Conservation (phyloP, 2,888 invertebrate species). For the Beris chalybata region DNA sequence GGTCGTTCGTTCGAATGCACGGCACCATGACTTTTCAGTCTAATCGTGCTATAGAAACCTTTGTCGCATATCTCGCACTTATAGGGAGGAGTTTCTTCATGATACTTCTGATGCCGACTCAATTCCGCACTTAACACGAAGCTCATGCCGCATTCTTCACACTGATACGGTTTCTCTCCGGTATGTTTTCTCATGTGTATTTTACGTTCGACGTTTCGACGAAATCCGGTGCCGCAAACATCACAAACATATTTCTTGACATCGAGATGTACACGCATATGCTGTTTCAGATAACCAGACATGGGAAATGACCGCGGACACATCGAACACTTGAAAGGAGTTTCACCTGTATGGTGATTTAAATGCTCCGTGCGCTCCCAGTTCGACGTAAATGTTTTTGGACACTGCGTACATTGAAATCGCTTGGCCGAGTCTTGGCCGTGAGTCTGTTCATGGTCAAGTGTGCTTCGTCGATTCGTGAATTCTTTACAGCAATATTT, state of each 20-base stretch:
- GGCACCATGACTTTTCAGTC: no score
- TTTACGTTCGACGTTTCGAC: constrained; percentile 38
- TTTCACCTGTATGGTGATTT: constrained; percentile 38
- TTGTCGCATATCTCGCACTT: no score
- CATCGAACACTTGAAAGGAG: constrained; percentile 39
- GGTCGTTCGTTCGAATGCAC: no score
- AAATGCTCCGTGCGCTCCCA: constrained; percentile 37
- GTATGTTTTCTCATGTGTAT: constrained; percentile 39
- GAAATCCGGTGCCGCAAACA: constrained; percentile 37
- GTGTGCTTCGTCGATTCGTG: constrained; percentile 32
- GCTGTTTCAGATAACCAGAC: constrained; percentile 40
- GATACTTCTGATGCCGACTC: no score
- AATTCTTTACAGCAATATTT: constrained; percentile 38
- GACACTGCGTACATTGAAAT: constrained; percentile 36
- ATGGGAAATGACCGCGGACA: constrained; percentile 38
- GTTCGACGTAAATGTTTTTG: constrained; percentile 40
- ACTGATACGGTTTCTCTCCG: constrained; percentile 39
- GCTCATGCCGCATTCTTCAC: constrained; percentile 33
- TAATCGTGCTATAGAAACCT: no score
- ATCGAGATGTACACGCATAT: constrained; percentile 39
- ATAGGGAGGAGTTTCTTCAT: no score
- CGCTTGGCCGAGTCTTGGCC: constrained; percentile 27
- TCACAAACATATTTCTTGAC: constrained; percentile 40
- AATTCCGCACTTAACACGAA: no score
- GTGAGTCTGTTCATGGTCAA: constrained; percentile 34